Percentiles rank a stretch among this genome's conserved stretches.
Conservation (phyloP, 2,797 vertebrate species). For the Ataeniobius toweri region DNA sequence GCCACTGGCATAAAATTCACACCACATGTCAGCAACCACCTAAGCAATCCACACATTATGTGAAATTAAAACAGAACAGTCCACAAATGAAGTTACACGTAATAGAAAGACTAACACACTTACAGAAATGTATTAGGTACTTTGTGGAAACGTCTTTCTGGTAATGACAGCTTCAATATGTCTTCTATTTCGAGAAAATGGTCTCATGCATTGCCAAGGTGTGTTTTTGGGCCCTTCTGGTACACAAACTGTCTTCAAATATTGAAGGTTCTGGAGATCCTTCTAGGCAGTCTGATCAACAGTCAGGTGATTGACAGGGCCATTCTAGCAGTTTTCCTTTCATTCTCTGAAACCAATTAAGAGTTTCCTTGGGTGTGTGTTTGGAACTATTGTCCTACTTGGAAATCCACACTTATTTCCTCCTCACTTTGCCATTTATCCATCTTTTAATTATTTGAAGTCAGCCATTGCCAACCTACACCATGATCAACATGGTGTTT, state of each 20-base stretch:
- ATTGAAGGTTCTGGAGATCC: not conserved
- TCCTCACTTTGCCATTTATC: not conserved
- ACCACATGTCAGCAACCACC: not conserved
- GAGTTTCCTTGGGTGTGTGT: not conserved
- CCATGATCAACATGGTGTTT: not conserved
- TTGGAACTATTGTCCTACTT: not conserved
- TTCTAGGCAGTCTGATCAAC: not conserved
- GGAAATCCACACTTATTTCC: not conserved
- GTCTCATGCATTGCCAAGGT: too few relatives aligned
- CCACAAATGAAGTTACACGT: not conserved
- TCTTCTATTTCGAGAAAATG: not conserved
- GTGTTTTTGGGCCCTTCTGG: too few relatives aligned
- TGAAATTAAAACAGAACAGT: not conserved
- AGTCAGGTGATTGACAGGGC: not conserved
- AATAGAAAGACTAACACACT: not conserved
- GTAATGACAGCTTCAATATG: not conserved
- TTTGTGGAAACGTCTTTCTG: not conserved
- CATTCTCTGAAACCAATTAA: not conserved
- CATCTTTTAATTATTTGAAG: not conserved
- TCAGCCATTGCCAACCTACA: not conserved
- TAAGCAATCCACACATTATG: not conserved
- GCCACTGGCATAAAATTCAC: not conserved
- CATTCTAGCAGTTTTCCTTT: not conserved
- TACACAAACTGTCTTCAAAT: not conserved
- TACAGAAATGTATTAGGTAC: not conserved